A percentile compares a stretch with the other conserved stretches of the same genome.
Conservation (phyloP, 2,797 vertebrate species). For the Spondyliosoma cantharus region DNA sequence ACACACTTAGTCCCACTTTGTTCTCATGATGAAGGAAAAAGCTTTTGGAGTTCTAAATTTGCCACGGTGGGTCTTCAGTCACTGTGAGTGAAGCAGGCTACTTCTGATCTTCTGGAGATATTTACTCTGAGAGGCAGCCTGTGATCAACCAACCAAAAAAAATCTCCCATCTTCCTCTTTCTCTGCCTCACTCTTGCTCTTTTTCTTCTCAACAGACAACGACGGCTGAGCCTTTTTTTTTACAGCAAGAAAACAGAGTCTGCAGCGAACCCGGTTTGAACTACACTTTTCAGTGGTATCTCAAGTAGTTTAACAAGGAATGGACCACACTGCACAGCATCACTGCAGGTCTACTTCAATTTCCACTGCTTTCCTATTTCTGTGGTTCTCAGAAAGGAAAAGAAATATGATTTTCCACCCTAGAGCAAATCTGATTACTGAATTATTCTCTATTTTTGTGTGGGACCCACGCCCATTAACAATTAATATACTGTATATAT, state of each 20-base stretch:
- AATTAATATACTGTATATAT: slow-evolving; percentile 21
- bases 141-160: slow-evolving; percentile 69
- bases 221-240: slow-evolving; percentile 48
- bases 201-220: slow-evolving; percentile 42
- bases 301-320: slow-evolving; percentile 53
- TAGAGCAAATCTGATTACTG: slow-evolving; percentile 18
- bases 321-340: slow-evolving; percentile 14
- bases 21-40: slow-evolving; percentile 50
- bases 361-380: slow-evolving; percentile 17
- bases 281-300: slow-evolving; percentile 44
- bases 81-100: slow-evolving; percentile 50
- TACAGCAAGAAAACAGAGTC: slow-evolving; percentile 53
- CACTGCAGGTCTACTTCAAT: slow-evolving; percentile 38
- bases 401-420: slow-evolving; percentile 10
- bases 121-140: slow-evolving; percentile 62
- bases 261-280: slow-evolving; percentile 67
- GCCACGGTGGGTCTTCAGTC: slow-evolving; percentile 45
- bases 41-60: slow-evolving; percentile 55
- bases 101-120: slow-evolving; percentile 65
- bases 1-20: slow-evolving; percentile 37
- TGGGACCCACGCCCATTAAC: slow-evolving; percentile 20
- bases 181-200: slow-evolving; percentile 21
- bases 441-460: slow-evolving; percentile 15
- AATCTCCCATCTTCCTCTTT: slow-evolving; percentile 42
- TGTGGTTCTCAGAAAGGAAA: slow-evolving; percentile 3